Conservation (phyloP, 2,113 vertebrate species). For the Girardinichthys multiradiatus region DNA sequence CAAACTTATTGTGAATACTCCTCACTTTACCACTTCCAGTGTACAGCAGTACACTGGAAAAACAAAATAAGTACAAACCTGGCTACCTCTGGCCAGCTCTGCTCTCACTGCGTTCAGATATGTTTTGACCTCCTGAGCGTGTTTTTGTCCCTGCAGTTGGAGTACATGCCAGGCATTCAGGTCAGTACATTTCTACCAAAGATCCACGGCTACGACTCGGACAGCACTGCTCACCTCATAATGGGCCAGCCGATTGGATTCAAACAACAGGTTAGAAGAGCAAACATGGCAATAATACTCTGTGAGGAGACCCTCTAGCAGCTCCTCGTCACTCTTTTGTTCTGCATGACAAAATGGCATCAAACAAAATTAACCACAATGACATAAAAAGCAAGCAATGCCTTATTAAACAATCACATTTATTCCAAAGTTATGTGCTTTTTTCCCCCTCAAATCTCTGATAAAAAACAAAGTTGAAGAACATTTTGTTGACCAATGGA, state of each 20-base stretch:
- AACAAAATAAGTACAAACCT: conserved; percentile 57
- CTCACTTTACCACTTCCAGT: neutral
- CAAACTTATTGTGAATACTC: neutral
- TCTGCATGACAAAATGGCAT: conserved; percentile 38
- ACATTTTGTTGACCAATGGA: too few species aligned
- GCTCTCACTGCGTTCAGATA: conserved; percentile 77
- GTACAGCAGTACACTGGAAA: neutral
- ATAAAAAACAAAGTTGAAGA: too few species aligned
- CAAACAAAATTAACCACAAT: neutral
- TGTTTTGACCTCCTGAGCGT: conserved; percentile 81
- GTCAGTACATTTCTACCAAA: neutral
- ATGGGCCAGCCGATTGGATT: conserved; percentile 85
- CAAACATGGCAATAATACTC: conserved; percentile 87
- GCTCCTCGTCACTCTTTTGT: conserved; percentile 48
- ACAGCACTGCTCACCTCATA: conserved; percentile 81
- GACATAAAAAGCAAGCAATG: neutral
- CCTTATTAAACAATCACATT: neutral
- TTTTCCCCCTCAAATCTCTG: too few species aligned
- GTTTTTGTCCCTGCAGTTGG: conserved; percentile 84
- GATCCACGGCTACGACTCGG: neutral
- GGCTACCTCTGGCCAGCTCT: conserved; percentile 58
- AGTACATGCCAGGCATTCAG: neutral
- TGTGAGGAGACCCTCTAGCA: conserved; percentile 78
- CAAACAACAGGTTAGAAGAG: conserved; percentile 81
- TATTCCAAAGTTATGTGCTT: too few species aligned